Evolutionary conservation across 2,113 vertebrate species (phyloP).

Genomic region (Ptyas mucosa): DNA sequence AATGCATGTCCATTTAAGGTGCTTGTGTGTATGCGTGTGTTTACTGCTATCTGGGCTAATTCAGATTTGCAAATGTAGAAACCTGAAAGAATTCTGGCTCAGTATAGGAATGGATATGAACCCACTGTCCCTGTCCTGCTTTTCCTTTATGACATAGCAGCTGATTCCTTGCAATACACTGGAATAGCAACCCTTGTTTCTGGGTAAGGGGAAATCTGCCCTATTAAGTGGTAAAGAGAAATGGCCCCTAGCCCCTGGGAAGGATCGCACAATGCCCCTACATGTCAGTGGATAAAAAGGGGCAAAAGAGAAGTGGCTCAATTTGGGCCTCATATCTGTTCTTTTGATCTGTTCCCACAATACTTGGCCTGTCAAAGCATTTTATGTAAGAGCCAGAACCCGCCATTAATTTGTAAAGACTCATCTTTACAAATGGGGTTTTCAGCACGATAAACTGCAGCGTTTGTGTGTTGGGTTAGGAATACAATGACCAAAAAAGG

Average conservation of each 20-base stretch:
- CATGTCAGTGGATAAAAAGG: not conserved
- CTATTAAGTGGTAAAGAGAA: not conserved
- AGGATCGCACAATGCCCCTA: not conserved
- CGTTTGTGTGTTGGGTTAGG: not conserved
- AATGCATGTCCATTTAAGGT: not conserved
- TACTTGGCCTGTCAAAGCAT: not conserved
- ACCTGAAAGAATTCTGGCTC: not conserved
- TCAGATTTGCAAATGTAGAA: not conserved
- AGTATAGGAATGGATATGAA: not conserved
- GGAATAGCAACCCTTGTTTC: not conserved
- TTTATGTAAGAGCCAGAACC: not conserved
- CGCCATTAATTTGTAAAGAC: not conserved
- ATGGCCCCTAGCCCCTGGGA: not conserved
- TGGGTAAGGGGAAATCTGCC: not conserved
- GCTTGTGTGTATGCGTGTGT: not conserved
- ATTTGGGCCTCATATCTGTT: not conserved
- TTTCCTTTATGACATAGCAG: not conserved
- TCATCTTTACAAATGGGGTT: not conserved
- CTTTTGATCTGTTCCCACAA: not conserved
- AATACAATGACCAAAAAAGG: not conserved
- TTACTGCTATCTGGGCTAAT: not conserved
- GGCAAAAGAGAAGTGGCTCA: not conserved
- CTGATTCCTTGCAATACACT: not conserved
- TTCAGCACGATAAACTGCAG: not conserved
- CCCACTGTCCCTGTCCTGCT: not conserved